phyloP scores from a whole-genome alignment of 1,140 invertebrate genomes.

The Globodera ellingtonae region DNA sequence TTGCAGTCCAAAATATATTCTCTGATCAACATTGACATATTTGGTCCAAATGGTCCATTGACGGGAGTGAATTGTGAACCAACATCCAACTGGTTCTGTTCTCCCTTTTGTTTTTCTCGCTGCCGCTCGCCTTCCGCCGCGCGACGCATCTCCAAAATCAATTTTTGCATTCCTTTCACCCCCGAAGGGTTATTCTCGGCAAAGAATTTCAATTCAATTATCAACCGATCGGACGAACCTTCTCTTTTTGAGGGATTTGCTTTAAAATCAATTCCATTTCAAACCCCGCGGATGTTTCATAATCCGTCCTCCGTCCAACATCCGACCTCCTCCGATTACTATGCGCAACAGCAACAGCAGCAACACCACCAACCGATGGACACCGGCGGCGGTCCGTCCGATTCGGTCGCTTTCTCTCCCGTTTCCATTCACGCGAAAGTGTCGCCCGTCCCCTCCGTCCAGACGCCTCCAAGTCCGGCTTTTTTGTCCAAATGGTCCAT shows the following conservation, averaged over 20 bases:
- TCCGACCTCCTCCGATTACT: neutral
- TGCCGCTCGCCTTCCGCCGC: no score
- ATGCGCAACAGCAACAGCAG: neutral
- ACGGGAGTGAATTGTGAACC: neutral
- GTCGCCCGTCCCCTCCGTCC: neutral
- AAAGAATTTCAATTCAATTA: neutral
- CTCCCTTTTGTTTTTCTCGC: neutral
- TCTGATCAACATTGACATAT: no score
- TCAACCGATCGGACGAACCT: no score
- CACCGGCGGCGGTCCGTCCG: neutral
- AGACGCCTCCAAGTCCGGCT: neutral
- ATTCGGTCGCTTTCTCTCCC: neutral
- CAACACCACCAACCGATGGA: neutral
- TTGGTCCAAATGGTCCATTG: neutral
- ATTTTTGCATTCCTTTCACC: neutral
- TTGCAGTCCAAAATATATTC: no score
- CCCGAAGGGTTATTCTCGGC: neutral
- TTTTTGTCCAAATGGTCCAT: neutral
- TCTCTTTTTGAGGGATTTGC: neutral
- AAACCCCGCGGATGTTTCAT: neutral
- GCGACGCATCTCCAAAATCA: neutral
- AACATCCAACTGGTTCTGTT: neutral
- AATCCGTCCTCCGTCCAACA: constrained; percentile 9
- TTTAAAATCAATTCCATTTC: neutral
- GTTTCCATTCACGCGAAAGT: neutral